Evolutionary conservation across 2,888 invertebrate species (phyloP), one percentile per base, ranked within the genome.

Genomic region (Sinotaia quadrata): DNA sequence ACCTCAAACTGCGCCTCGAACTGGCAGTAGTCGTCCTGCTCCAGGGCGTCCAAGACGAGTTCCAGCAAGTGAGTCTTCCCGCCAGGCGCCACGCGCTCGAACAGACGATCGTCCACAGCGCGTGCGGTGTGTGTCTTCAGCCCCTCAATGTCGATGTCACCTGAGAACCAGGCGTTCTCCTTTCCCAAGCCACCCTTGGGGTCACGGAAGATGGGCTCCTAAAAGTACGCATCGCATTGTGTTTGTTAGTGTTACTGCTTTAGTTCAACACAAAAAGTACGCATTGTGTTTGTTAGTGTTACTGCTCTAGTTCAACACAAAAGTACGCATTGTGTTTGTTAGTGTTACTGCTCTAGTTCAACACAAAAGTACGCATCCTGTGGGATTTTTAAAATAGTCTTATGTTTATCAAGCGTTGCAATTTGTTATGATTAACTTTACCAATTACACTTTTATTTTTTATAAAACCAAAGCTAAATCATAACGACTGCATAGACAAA

Each of bases 1-100:
- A 74, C 63, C 56, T 74, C 74, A 29, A 68, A 71, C 58, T 74
- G 74, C 3, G 67, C 68, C 63, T 75, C 72, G 44, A 72, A 72
- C 51, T 67, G 68, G 31, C 75, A 72, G 49, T 62, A 72, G 37
- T 75, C 72, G 5, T 71, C 73, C 67, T 75, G 72, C 57, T 71
- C 75, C 24, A 72, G 58, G 21, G 72, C 73, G 18, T 69, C 51
- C 21, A 69, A 60, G 5, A 69, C 52, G 12, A 56, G 37, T 10
- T 68, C 62, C 21, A 68, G 37, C 4, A 73, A 66, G 12, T 60
- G 49, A 10, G 69, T 73, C 33, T 67, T 18, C n/a, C 65, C 51
- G 2, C 75, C 73, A 2, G 71, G 36, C 18, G 51, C 37, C 12
- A 71, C 68, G 60, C 58, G 37, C 65, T 72, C 58, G 44, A 70